These are phyloP conservation scores for Scaptomyza parva DNA, from an alignment of 2,888 invertebrate species.

Conservation along the genomic window DNA sequence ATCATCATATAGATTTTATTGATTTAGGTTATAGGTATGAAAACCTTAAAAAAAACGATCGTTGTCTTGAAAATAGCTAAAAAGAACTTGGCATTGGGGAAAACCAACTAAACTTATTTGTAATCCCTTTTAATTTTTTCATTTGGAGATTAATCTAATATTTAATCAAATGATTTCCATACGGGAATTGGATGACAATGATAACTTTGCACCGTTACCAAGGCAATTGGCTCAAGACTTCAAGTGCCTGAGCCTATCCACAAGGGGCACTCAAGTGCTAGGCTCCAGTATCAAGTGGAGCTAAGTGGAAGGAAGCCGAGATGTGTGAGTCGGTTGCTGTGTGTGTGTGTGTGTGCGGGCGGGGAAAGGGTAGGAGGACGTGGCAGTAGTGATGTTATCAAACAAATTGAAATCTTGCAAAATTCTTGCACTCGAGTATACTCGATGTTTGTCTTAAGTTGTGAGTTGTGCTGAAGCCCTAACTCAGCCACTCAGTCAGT, in stretches of 20 bases:
- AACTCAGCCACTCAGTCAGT: slow-evolving; percentile 25
- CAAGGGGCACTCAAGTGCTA: slow-evolving; percentile 31
- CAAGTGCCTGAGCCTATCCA: slow-evolving; percentile 13
- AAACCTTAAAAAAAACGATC: too few species aligned
- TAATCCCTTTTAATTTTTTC: neutral
- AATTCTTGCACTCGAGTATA: slow-evolving; percentile 52
- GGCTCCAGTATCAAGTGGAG: neutral
- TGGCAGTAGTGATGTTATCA: slow-evolving; percentile 56
- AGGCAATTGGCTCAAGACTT: slow-evolving; percentile 28
- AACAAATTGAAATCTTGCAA: slow-evolving; percentile 76
- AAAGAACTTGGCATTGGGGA: neutral
- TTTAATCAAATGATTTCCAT: slow-evolving; percentile 9
- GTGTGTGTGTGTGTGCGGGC: neutral
- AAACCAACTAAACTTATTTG: neutral
- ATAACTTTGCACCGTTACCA: slow-evolving; percentile 17
- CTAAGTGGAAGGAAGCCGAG: too few species aligned
- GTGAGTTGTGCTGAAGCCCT: slow-evolving; percentile 12
- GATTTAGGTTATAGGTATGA: too few species aligned
- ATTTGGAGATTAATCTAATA: slow-evolving; percentile 14
- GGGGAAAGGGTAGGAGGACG: neutral
- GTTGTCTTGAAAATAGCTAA: neutral
- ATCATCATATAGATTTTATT: too few species aligned
- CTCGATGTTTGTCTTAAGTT: slow-evolving; percentile 58
- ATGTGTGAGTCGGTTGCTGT: too few species aligned
- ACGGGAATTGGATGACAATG: slow-evolving; percentile 23